A percentile compares a stretch with the other conserved stretches of the same genome.
phyloP scores from a whole-genome alignment of 1,140 invertebrate species.

The Lethocerus indicus region DNA sequence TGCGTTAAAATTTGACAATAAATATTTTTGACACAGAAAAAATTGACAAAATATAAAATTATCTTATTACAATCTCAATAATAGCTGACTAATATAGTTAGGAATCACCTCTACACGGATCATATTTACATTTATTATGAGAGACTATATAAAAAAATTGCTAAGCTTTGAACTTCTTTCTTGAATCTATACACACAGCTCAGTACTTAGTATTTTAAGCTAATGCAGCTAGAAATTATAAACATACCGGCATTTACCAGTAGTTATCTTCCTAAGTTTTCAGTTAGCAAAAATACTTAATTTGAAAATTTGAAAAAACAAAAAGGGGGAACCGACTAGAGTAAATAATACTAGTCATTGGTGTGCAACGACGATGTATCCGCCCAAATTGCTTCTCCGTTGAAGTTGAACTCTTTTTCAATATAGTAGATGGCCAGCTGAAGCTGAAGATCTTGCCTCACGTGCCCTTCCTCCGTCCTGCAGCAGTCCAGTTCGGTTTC shows the following conservation, averaged over 20 bases:
- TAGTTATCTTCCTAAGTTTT: not conserved
- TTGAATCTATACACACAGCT: not conserved
- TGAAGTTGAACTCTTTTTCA: constrained; percentile 5
- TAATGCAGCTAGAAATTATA: not conserved
- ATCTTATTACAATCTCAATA: too few species aligned
- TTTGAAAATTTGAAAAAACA: not conserved
- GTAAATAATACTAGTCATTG: not conserved
- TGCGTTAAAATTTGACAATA: too few species aligned
- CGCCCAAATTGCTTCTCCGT: constrained; percentile 3
- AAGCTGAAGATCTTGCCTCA: not conserved
- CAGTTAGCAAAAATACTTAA: not conserved
- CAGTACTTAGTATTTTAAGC: not conserved
- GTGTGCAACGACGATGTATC: not conserved
- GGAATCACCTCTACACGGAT: too few species aligned
- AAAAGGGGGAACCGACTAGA: not conserved
- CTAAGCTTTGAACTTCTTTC: too few species aligned
- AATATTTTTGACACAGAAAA: too few species aligned
- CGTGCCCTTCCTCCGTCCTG: not conserved
- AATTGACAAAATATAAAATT: too few species aligned
- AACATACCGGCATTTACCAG: not conserved
- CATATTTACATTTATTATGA: too few species aligned
- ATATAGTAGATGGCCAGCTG: constrained; percentile 1
- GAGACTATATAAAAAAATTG: too few species aligned
- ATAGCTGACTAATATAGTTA: too few species aligned
- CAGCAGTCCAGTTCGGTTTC: not conserved